These are phyloP conservation scores for Caenorhabditis sp. DNA, from an alignment of 2,888 invertebrate species.

Conservation along the genomic window DNA sequence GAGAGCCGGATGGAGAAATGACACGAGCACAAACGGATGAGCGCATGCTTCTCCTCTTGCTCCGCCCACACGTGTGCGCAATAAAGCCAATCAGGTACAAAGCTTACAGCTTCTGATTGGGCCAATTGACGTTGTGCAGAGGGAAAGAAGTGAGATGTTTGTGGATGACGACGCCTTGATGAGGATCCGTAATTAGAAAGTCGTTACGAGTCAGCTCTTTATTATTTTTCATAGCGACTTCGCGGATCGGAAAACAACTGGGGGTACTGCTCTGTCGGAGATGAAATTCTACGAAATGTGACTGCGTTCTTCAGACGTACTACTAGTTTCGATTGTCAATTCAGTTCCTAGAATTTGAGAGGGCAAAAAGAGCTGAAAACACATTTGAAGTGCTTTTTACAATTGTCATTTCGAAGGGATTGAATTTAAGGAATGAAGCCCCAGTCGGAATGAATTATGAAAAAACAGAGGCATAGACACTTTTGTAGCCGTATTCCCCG, in stretches of 20 bases:
- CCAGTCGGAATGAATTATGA: too few relatives aligned
- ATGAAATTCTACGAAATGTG: too few relatives aligned
- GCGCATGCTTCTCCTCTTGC: not conserved
- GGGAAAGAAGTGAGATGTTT: conserved; percentile 22
- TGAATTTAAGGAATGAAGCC: too few relatives aligned
- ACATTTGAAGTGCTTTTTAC: too few relatives aligned
- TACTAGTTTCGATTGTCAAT: too few relatives aligned
- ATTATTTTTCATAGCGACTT: conserved; percentile 28
- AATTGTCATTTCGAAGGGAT: too few relatives aligned
- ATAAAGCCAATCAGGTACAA: conserved; percentile 38
- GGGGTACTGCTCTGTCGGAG: too few relatives aligned
- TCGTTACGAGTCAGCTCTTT: conserved; percentile 24
- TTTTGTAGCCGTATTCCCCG: too few relatives aligned
- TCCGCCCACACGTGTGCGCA: conserved; percentile 25
- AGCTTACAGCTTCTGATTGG: conserved; percentile 41
- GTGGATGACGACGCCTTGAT: conserved; percentile 18
- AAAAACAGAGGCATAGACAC: too few relatives aligned
- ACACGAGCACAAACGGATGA: not conserved
- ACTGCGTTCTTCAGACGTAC: too few relatives aligned
- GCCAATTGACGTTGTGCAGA: conserved; percentile 30
- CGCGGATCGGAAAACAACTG: conserved; percentile 21
- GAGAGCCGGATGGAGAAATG: not conserved
- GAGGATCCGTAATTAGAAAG: conserved; percentile 46
- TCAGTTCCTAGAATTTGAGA: too few relatives aligned
- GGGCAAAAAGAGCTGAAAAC: too few relatives aligned